Evolutionary conservation across 2,113 vertebrate genomes (phyloP), one percentile per base, ranked within the genome.

Genomic region (Microcebus ravelobensis): DNA sequence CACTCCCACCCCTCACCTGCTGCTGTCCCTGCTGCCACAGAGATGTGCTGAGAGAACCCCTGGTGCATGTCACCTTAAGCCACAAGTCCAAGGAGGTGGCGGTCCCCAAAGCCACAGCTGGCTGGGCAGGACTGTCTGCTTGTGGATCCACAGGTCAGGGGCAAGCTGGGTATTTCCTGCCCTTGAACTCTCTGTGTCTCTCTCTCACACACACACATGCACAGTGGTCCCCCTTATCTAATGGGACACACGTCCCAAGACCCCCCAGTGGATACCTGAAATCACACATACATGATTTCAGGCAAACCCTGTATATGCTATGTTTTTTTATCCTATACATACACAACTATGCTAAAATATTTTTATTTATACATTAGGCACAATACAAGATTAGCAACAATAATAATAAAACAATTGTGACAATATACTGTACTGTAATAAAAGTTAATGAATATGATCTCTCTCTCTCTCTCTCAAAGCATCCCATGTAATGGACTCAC

Each of bases 111-210:
- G 85, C 25, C 55, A n/a, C 4, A 14, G 45, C 42, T 4, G 15
- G 74, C 15, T 23, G 52, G 48, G 4, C 70, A 80, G 6, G 13
- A 15, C 74, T 25, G 25, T 11, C 67, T 13, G 36, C 45, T 2
- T 42, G 8, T n/a, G 23, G 70, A 15, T 10, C 17, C 6, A 0
- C 6, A 3, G 48, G 29, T 17, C 0, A 4, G 55, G 15, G 50
- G 36, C 42, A 48, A 10, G 42, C 5, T 12, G 25, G 18, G 31
- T 48, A 36, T 42, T 27, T 25, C 23, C 13, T 21, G 14, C 11
- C 11, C 39, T 61, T 76, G 61, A 63, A 27, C 68, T 48, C 8
- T 48, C 9, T 48, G 9, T 48, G 1, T 48, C 2, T 48, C 48
- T 10, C 48, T 10, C 9, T 11, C 34, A 68, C 67, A n/a, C 31